Evolutionary conservation across 2,797 vertebrate genomes (phyloP).

Genomic region (Gymnoscopelus microlampas): DNA sequence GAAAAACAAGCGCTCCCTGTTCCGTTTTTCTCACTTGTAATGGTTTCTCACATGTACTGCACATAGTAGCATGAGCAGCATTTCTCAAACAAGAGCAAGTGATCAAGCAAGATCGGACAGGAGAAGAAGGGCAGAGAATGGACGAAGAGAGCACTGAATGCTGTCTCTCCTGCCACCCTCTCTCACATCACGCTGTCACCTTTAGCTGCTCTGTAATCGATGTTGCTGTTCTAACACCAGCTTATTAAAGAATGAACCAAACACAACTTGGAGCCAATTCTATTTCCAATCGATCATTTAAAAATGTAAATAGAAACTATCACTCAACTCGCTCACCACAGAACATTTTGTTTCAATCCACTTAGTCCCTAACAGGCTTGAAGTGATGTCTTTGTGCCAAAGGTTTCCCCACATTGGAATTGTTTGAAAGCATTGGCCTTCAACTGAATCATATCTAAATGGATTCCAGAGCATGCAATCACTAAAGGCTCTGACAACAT

Average conservation of each 20-base stretch:
- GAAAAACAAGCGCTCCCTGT: no score
- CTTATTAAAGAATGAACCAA: neutral
- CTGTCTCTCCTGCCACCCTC: neutral
- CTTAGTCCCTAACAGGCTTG: neutral
- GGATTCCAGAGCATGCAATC: neutral
- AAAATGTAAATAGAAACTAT: neutral
- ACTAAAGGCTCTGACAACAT: no score
- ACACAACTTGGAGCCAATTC: neutral
- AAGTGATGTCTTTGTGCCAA: neutral
- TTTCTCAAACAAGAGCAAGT: no score
- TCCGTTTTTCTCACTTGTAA: no score
- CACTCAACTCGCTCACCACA: neutral
- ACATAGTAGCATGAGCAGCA: no score
- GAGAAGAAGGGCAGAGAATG: neutral
- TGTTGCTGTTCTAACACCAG: neutral
- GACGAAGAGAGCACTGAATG: neutral
- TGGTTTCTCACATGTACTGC: no score
- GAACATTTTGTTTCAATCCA: neutral
- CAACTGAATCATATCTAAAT: neutral
- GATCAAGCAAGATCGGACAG: neutral
- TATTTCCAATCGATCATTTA: neutral
- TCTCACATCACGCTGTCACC: neutral
- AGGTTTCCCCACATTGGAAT: neutral
- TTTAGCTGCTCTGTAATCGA: neutral
- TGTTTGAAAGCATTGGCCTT: neutral